These are phyloP conservation scores for Ormyrus pomaceus DNA, from an alignment of 2,888 invertebrate genomes.

Conservation along the genomic window DNA sequence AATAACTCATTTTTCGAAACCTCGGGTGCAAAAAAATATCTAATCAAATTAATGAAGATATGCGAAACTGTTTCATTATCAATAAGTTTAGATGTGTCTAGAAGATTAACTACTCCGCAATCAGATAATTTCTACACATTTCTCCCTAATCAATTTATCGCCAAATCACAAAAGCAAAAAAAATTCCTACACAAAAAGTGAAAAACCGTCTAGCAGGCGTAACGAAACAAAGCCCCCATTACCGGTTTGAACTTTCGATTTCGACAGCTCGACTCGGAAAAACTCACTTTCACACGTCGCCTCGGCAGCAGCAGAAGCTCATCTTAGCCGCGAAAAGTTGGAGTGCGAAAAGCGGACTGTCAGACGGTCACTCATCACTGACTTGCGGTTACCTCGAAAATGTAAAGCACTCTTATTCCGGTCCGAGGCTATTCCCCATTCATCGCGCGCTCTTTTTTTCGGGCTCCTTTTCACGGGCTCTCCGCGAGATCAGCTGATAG, in stretches of 20 bases:
- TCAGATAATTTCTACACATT: not conserved
- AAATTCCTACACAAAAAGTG: no score
- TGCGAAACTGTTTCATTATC: no score
- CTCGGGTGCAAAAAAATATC: no score
- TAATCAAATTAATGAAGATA: no score
- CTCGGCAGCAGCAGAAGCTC: not conserved
- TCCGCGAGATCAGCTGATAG: no score
- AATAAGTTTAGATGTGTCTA: no score
- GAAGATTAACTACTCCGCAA: not conserved
- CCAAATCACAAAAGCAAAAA: no score
- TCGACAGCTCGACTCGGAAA: not conserved
- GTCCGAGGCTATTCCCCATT: conserved; percentile 1
- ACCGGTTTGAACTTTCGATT: not conserved
- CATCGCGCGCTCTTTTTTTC: not conserved
- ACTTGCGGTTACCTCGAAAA: not conserved
- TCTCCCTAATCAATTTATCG: no score
- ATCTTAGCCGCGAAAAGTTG: conserved; percentile 3
- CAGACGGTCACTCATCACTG: not conserved
- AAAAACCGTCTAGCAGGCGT: not conserved
- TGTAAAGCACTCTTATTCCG: not conserved
- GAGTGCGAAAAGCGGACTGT: no score
- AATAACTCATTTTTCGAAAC: not conserved
- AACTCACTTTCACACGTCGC: not conserved
- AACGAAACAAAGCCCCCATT: not conserved
- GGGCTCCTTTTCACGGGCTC: conserved; percentile 27